phyloP scores from a whole-genome alignment of 2,113 vertebrate genomes.

The Hippocampus zosterae region DNA sequence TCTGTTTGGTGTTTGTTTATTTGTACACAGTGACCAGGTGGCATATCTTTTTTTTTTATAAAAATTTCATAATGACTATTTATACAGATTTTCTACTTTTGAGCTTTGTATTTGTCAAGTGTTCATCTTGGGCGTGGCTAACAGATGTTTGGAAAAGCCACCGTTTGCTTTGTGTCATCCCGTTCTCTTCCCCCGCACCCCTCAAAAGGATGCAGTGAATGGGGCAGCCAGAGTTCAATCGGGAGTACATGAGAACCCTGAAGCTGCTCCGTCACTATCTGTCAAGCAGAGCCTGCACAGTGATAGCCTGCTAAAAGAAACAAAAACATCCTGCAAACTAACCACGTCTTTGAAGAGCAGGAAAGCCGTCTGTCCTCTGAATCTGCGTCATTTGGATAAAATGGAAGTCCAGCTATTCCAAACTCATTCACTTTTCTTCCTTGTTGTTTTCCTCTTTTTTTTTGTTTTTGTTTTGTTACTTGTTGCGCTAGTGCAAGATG shows the following conservation, averaged over 20 bases:
- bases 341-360: neutral
- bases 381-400: constrained; percentile 31
- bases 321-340: constrained; percentile 7
- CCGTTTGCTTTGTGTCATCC: constrained; percentile 5
- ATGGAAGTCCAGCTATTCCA: constrained; percentile 27
- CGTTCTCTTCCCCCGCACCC: neutral
- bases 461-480: constrained; percentile 38
- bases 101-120: constrained; percentile 33
- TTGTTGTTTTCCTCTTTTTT: constrained; percentile 51
- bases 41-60: constrained; percentile 61
- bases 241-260: constrained; percentile 48
- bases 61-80: constrained; percentile 61
- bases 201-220: constrained; percentile 1
- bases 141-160: neutral
- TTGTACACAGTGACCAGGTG: constrained; percentile 31
- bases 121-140: neutral
- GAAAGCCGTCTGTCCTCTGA: constrained; percentile 59
- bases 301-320: constrained; percentile 47
- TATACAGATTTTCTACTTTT: constrained; percentile 69
- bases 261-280: constrained; percentile 42
- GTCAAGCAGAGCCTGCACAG: constrained; percentile 18
- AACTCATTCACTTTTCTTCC: constrained; percentile 45
- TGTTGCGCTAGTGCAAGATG: constrained; percentile 52
- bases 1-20: constrained; percentile 16
- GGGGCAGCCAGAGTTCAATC: constrained; percentile 10